A percentile compares a stretch with the other conserved stretches of the same genome.
phyloP scores from a whole-genome alignment of 1,140 invertebrate genomes.

The Druon quercuslanigerum region DNA sequence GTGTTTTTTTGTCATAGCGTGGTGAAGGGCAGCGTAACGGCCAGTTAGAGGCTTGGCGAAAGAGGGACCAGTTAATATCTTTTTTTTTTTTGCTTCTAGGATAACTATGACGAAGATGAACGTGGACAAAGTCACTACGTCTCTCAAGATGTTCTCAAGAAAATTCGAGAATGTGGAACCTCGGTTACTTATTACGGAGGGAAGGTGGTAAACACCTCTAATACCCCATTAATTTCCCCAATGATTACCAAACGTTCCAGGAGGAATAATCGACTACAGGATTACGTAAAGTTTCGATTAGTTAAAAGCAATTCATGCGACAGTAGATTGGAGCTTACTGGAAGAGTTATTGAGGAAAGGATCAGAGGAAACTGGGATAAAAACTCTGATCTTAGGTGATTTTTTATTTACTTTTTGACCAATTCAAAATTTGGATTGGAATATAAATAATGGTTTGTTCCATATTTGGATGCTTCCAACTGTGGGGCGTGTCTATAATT shows the following conservation, averaged over 20 bases:
- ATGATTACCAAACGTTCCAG: slow-evolving; percentile 80
- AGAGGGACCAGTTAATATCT: no score
- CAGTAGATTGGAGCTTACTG: slow-evolving; percentile 86
- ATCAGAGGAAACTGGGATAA: slow-evolving; percentile 33
- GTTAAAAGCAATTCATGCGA: slow-evolving; percentile 91
- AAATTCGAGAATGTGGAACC: slow-evolving; percentile 89
- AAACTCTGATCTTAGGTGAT: slow-evolving; percentile 19
- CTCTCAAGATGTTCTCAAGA: slow-evolving; percentile 87
- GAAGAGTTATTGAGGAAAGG: slow-evolving; percentile 71
- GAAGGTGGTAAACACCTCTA: slow-evolving; percentile 83
- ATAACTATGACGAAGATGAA: slow-evolving; percentile 59
- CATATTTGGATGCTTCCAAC: slow-evolving; percentile 16
- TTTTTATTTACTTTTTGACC: slow-evolving; percentile 31
- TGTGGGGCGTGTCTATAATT: no score
- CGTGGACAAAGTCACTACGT: slow-evolving; percentile 78
- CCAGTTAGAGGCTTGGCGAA: no score
- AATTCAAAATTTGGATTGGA: no score
- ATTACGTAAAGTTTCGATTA: slow-evolving; percentile 82
- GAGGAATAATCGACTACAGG: slow-evolving; percentile 74
- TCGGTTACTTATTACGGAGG: slow-evolving; percentile 92
- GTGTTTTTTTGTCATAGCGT: no score
- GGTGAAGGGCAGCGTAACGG: no score
- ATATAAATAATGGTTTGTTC: no score
- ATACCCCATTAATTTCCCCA: slow-evolving; percentile 79
- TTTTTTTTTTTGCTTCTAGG: neutral